A percentile compares a stretch with the other conserved stretches of the same genome.
phyloP scores from a whole-genome alignment of 2,888 invertebrate species.

The Rapana venosa region DNA sequence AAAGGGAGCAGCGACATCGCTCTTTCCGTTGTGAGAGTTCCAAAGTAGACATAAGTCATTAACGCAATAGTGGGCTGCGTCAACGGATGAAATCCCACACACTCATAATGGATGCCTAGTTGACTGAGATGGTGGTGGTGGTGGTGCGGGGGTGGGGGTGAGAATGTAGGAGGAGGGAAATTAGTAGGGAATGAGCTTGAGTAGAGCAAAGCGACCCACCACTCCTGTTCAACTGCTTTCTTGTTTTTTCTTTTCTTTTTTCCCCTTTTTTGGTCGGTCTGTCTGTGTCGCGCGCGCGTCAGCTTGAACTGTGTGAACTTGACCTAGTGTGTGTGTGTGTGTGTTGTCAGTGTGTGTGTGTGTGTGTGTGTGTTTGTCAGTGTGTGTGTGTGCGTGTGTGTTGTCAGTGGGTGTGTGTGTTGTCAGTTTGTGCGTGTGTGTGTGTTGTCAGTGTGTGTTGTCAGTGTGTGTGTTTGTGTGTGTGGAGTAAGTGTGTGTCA shows the following conservation, averaged over 20 bases:
- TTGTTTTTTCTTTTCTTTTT: not conserved
- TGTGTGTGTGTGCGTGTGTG: not conserved
- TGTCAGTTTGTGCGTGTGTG: not conserved
- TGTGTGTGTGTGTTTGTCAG: not conserved
- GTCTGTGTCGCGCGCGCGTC: not conserved
- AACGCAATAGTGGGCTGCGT: too few relatives aligned
- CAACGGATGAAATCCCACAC: too few relatives aligned
- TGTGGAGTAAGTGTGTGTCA: not conserved
- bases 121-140: too few relatives aligned
- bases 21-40: not conserved
- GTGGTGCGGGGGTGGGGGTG: not conserved
- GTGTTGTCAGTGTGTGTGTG: not conserved
- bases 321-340: not conserved
- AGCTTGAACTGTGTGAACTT: constrained; percentile 14
- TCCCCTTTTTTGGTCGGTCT: not conserved
- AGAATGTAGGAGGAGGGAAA: not conserved
- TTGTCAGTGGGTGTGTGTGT: not conserved
- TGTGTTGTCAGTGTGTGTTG: not conserved
- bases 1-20: not conserved
- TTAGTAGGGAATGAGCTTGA: not conserved
- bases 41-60: too few relatives aligned
- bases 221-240: not conserved
- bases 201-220: not conserved
- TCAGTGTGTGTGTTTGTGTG: not conserved
- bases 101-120: too few relatives aligned